Percentiles rank a stretch among this genome's conserved stretches.
Conservation (phyloP, 2,797 vertebrate genomes). For the Clarias fuscus region DNA sequence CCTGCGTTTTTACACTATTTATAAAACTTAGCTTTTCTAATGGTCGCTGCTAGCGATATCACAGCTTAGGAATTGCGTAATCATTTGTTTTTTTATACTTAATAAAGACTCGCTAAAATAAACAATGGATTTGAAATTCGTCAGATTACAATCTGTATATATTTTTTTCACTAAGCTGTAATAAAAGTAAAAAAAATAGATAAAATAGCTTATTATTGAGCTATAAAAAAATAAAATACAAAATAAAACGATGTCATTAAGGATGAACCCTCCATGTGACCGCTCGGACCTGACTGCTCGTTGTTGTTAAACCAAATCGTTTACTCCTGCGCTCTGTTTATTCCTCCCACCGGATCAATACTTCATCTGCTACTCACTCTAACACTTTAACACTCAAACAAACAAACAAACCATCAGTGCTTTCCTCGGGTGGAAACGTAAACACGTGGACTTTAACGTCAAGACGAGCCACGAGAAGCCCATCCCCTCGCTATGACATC, state of each 20-base stretch:
- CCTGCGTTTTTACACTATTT: background rate
- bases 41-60: background rate
- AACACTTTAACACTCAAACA: slow-evolving; percentile 2
- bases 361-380: slow-evolving; percentile 34
- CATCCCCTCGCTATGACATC: slow-evolving; percentile 82
- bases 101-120: background rate
- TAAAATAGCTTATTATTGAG: background rate
- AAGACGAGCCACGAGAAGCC: slow-evolving; percentile 78
- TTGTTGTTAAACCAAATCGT: no score
- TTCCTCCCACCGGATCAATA: slow-evolving; percentile 37
- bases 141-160: background rate
- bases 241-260: no score
- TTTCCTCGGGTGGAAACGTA: slow-evolving; percentile 66
- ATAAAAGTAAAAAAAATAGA: background rate
- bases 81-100: background rate
- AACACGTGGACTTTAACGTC: slow-evolving; percentile 68
- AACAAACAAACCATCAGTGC: background rate
- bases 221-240: no score
- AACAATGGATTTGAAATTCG: background rate
- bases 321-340: slow-evolving; percentile 9
- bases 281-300: no score
- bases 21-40: background rate
- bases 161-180: background rate
- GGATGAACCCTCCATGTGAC: no score
- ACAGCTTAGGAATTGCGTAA: background rate